Conservation (phyloP, 2,888 invertebrate species). For the Augiades crinisus region DNA sequence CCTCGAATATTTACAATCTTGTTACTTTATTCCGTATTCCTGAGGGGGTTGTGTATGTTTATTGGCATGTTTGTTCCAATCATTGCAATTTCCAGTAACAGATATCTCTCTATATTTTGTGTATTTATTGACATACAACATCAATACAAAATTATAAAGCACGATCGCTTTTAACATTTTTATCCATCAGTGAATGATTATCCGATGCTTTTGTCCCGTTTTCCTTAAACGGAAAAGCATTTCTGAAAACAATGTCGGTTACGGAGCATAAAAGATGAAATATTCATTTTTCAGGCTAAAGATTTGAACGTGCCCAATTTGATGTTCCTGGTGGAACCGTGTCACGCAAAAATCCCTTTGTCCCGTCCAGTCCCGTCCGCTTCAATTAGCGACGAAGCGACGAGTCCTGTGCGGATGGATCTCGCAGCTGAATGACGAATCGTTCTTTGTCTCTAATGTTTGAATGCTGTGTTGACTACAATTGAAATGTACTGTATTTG, state of each 20-base stretch:
- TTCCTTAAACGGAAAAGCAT: not conserved
- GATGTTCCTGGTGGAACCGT: conserved; percentile 6
- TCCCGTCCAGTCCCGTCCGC: not conserved
- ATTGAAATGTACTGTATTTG: not conserved
- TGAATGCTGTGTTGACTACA: not conserved
- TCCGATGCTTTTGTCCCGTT: not conserved
- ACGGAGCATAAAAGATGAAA: not conserved
- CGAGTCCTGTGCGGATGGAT: conserved; percentile 8
- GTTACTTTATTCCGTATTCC: too few relatives aligned
- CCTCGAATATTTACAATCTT: too few relatives aligned
- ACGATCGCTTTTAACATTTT: too few relatives aligned
- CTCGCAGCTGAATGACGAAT: not conserved
- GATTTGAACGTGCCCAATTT: conserved; percentile 16
- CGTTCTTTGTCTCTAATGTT: conserved; percentile 6
- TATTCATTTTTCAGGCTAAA: conserved; percentile 1
- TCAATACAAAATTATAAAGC: too few relatives aligned
- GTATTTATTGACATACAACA: too few relatives aligned
- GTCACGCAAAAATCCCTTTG: conserved; percentile 15
- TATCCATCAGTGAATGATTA: not conserved
- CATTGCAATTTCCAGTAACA: too few relatives aligned
- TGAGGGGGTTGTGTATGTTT: too few relatives aligned
- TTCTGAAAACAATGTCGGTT: not conserved
- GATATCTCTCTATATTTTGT: too few relatives aligned
- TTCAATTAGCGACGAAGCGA: conserved; percentile 8
- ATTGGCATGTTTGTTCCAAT: too few relatives aligned